These are phyloP conservation scores for Lonchura striata DNA, from an alignment of 2,113 vertebrate genomes.

Conservation along the genomic window DNA sequence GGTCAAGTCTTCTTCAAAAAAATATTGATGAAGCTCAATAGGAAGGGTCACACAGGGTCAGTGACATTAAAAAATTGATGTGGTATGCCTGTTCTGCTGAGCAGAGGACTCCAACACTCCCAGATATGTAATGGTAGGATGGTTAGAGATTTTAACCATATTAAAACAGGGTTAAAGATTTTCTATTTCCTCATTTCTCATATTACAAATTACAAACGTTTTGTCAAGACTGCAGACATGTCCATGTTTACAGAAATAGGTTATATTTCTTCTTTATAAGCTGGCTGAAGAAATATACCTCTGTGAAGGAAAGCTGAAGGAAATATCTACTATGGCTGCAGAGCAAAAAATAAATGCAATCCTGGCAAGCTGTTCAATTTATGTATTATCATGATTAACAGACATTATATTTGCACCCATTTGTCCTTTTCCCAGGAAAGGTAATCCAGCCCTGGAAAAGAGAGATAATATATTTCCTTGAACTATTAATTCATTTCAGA, in stretches of 20 bases:
- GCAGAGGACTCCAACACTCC: not conserved
- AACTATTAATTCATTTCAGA: slow-evolving; percentile 38
- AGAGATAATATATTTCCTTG: slow-evolving; percentile 44
- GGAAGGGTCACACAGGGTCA: not conserved
- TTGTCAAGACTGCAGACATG: not conserved
- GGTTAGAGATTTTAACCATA: slow-evolving; percentile 1
- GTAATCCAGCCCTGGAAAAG: slow-evolving; percentile 39
- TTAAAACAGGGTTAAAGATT: slow-evolving; percentile 3
- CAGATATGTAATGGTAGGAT: not conserved
- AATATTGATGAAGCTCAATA: not conserved
- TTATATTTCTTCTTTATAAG: not conserved
- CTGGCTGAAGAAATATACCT: not conserved
- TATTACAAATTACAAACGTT: not conserved
- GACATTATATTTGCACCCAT: slow-evolving; percentile 9
- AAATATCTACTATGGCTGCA: not conserved
- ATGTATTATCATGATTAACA: slow-evolving; percentile 49
- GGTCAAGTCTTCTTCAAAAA: not conserved
- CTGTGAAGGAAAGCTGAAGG: not conserved
- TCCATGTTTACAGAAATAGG: not conserved
- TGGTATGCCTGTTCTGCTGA: not conserved
- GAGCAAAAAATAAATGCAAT: slow-evolving; percentile 9
- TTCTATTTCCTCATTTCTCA: not conserved
- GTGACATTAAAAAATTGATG: not conserved
- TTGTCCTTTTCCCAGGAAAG: slow-evolving; percentile 40
- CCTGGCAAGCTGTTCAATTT: slow-evolving; percentile 12